Percentiles rank a stretch among this genome's conserved stretches.
Conservation (phyloP, 2,797 vertebrate species). For the Busarellus nigricollis region DNA sequence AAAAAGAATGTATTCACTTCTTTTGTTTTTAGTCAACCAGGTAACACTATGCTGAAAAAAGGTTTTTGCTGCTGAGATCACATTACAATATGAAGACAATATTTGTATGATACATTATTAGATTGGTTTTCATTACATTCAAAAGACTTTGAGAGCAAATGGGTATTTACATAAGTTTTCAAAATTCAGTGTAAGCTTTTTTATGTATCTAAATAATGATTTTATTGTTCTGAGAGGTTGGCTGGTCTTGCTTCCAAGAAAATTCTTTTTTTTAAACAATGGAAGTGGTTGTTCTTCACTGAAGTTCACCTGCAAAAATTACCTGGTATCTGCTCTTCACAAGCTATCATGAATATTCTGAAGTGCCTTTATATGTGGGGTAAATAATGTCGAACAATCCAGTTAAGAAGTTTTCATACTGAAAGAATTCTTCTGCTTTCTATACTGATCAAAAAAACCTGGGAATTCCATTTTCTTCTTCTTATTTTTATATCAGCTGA, state of each 20-base stretch:
- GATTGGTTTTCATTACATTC: not conserved
- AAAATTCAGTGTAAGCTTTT: not conserved
- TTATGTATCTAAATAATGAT: not conserved
- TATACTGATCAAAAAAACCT: not conserved
- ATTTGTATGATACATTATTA: not conserved
- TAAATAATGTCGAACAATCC: not conserved
- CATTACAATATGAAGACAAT: accelerated
- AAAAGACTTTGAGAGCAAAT: not conserved
- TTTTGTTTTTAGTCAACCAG: not conserved
- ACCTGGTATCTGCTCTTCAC: not conserved
- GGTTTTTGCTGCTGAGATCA: not conserved
- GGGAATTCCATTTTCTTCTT: not conserved
- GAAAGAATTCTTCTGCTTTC: not conserved
- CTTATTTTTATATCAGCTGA: not conserved
- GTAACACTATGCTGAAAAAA: not conserved
- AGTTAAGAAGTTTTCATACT: not conserved
- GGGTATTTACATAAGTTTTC: not conserved
- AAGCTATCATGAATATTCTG: not conserved
- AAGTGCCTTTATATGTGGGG: not conserved
- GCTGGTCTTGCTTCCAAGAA: not conserved
- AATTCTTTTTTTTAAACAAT: not conserved
- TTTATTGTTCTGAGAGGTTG: not conserved
- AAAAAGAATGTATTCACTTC: not conserved
- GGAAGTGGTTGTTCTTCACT: not conserved
- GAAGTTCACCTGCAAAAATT: not conserved